Base-by-base conservation (phyloP, 2,797 vertebrate species). In the Avahi laniger region DNA sequence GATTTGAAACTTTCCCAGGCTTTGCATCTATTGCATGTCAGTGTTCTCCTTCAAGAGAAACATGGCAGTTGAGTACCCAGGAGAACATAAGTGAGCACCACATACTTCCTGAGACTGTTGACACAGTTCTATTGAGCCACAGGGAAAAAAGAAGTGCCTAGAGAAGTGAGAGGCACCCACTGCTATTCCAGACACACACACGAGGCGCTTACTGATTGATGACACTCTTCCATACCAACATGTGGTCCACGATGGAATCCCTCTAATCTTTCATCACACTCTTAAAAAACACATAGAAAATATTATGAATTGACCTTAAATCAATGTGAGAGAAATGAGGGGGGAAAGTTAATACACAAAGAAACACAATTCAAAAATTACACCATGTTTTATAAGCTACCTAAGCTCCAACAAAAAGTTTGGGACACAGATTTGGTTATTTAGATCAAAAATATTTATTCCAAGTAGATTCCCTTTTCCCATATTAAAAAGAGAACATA, bases 401-500 rank as follows among this genome's bases (percentile, higher is more conserved):
- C 0, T 4, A 88, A 90, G 50, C 70, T 96, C 93, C 33, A 97
- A 95, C 50, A 92, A 96, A 93, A 95, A 48, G 50, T 13, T 75
- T 54, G 48, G 50, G 57, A 70, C 38, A 76, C 4, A 67, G 38
- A 80, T 73, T 80, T 59, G 41, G 43, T 80, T 86, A 67, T 89
- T 92, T 65, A 92, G 82, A 84, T 17, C 69, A 81, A 38, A 59
- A 97, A 85, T 28, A 86, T 96, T 98, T 98, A 98, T 76, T 97
- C 91, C 61, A 97, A 97, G 96, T n/a, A 98, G 43, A 67, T 95
- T 93, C 52, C 86, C 70, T 94, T 54, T 96, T 79, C 73, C 80
- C 67, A 50, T 88, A 95, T 92, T 96, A 96, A 97, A 86, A 95
- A 89, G 41, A 97, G 96, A 96, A 24, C 17, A 52, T 18, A 69